A percentile compares a stretch with the other conserved stretches of the same genome.
Evolutionary conservation across 2,888 invertebrate genomes (phyloP).

Genomic region (Drosophila infuscata): DNA sequence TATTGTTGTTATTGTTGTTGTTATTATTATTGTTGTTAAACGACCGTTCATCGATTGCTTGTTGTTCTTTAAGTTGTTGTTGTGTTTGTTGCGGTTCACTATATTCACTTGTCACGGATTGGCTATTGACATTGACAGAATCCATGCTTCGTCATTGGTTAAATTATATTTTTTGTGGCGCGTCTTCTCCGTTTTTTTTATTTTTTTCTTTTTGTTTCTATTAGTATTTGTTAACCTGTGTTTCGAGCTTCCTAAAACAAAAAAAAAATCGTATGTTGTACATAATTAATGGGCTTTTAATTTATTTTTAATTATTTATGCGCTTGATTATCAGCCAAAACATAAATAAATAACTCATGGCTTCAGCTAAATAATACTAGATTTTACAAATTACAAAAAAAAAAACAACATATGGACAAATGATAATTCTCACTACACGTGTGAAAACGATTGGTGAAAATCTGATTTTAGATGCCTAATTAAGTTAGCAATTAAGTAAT

Average conservation of each 20-base stretch:
- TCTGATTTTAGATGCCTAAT: background rate
- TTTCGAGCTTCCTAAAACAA: conserved; percentile 50
- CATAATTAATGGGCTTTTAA: conserved; percentile 75
- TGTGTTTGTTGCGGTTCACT: conserved; percentile 71
- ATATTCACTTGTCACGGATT: conserved; percentile 86
- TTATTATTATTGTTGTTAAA: conserved; percentile 30
- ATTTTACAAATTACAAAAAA: background rate
- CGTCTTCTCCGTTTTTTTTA: conserved; percentile 12
- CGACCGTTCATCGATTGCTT: conserved; percentile 61
- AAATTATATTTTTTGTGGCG: conserved; percentile 34
- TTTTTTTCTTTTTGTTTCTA: conserved; percentile 26
- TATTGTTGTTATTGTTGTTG: conserved; percentile 45
- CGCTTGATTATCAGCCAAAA: background rate
- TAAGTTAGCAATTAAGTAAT: background rate
- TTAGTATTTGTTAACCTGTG: conserved; percentile 27
- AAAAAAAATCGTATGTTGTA: conserved; percentile 27
- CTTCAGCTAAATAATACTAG: background rate
- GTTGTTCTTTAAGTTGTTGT: conserved; percentile 56
- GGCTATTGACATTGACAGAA: conserved; percentile 86
- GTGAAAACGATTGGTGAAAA: background rate
- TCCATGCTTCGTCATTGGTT: conserved; percentile 85
- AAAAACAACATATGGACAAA: background rate
- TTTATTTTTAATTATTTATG: conserved; percentile 73
- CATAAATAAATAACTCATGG: background rate
- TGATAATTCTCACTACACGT: background rate